These are phyloP conservation scores for Galagoides demidoff DNA, from an alignment of 2,797 vertebrate species.

Conservation along the genomic window DNA sequence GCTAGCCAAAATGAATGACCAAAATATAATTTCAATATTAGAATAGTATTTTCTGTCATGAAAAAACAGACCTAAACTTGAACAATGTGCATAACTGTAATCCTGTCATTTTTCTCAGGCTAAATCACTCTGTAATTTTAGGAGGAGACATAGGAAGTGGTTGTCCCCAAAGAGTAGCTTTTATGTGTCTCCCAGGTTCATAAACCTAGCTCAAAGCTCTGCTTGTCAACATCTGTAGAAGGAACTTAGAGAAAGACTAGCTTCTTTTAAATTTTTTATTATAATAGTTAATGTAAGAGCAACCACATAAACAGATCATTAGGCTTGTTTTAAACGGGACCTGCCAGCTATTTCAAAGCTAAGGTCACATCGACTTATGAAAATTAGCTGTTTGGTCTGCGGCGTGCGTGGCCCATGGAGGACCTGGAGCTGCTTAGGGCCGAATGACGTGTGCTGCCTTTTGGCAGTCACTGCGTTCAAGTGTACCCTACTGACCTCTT, in stretches of 20 bases:
- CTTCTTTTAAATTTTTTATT: slow-evolving; percentile 8
- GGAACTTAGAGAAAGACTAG: neutral
- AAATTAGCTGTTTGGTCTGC: slow-evolving; percentile 65
- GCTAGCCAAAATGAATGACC: neutral
- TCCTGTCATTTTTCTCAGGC: neutral
- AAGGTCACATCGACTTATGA: slow-evolving; percentile 67
- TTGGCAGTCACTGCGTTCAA: too few species aligned
- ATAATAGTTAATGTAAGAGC: slow-evolving; percentile 46
- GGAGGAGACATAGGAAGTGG: neutral
- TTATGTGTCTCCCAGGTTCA: neutral
- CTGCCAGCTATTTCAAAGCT: slow-evolving; percentile 39
- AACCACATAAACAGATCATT: neutral
- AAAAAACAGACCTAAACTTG: neutral
- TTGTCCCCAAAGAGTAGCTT: neutral
- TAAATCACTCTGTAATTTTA: neutral
- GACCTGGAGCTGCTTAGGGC: neutral
- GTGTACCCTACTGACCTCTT: neutral
- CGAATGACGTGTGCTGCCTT: neutral
- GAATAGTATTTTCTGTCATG: neutral
- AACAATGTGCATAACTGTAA: neutral
- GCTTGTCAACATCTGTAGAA: slow-evolving; percentile 31
- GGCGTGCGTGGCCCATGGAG: neutral
- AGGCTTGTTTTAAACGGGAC: neutral
- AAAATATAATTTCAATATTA: neutral
- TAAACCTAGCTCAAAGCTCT: neutral